A percentile compares a stretch with the other conserved stretches of the same genome.
phyloP scores from a whole-genome alignment of 2,113 vertebrate species.

The Channa maculata region DNA sequence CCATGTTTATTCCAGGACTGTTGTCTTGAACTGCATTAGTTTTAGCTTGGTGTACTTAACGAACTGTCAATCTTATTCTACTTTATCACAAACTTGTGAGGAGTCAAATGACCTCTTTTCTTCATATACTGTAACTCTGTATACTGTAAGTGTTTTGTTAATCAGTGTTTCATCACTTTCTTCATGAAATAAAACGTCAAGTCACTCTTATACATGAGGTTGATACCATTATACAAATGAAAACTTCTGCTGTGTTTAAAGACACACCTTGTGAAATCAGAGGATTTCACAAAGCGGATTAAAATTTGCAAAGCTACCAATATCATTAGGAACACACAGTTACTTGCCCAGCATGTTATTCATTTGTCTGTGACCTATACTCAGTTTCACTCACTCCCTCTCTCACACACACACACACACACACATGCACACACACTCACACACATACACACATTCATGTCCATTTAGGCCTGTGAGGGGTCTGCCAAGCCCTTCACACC shows the following conservation, averaged over 20 bases:
- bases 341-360: slow-evolving; percentile 23
- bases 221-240: neutral
- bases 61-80: no score
- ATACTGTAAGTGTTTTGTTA: neutral
- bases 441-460: slow-evolving; percentile 48
- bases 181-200: neutral
- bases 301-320: slow-evolving; percentile 4
- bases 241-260: neutral
- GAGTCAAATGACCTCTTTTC: no score
- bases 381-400: slow-evolving; percentile 23
- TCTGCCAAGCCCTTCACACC: slow-evolving; percentile 57
- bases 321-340: slow-evolving; percentile 5
- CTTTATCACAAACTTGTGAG: no score
- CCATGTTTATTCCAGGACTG: no score
- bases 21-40: no score
- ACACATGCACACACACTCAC: neutral
- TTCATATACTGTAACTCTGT: no score
- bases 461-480: slow-evolving; percentile 52
- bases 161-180: neutral
- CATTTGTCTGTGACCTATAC: slow-evolving; percentile 44
- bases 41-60: no score
- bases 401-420: slow-evolving; percentile 5
- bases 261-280: neutral
- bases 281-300: neutral
- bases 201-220: neutral